A percentile compares a stretch with the other conserved stretches of the same genome.
Conservation (phyloP, 1,140 invertebrate genomes). For the Drosophila setifemur region DNA sequence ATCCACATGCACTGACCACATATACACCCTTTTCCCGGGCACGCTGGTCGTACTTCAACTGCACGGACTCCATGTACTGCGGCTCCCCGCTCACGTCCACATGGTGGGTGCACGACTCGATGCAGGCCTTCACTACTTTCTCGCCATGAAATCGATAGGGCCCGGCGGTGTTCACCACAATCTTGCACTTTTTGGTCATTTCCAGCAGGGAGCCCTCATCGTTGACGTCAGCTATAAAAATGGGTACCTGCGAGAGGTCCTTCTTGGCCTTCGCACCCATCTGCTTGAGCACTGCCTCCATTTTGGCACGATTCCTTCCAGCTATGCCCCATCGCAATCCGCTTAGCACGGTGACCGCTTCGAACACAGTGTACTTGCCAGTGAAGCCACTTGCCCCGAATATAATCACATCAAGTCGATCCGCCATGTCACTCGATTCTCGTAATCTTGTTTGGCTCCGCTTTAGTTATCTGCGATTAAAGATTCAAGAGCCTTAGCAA, state of each 20-base stretch:
- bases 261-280: conserved; percentile 83
- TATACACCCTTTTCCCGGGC: conserved; percentile 91
- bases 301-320: conserved; percentile 84
- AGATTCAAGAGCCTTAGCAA: too few relatives aligned
- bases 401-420: conserved; percentile 87
- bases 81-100: conserved; percentile 97
- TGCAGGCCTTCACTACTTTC: conserved; percentile 93
- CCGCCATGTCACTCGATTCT: conserved; percentile 66
- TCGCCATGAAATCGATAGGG: conserved; percentile 96
- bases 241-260: conserved; percentile 86
- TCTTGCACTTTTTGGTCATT: conserved; percentile 89
- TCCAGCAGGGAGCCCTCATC: conserved; percentile 87
- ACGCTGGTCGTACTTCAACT: conserved; percentile 89
- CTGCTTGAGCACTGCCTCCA: conserved; percentile 87
- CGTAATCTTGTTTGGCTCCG: too few relatives aligned
- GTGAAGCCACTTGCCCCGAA: conserved; percentile 95
- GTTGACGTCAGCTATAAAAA: conserved; percentile 90
- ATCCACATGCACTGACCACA: conserved; percentile 94
- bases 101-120: conserved; percentile 91
- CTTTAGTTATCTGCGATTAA: too few relatives aligned
- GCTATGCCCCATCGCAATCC: conserved; percentile 80
- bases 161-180: conserved; percentile 93
- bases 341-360: conserved; percentile 84
- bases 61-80: conserved; percentile 93
- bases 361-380: conserved; percentile 89